Percentiles rank a stretch among this genome's conserved stretches.
Evolutionary conservation across 2,888 invertebrate species (phyloP).

Genomic region (Cetonia aurata): DNA sequence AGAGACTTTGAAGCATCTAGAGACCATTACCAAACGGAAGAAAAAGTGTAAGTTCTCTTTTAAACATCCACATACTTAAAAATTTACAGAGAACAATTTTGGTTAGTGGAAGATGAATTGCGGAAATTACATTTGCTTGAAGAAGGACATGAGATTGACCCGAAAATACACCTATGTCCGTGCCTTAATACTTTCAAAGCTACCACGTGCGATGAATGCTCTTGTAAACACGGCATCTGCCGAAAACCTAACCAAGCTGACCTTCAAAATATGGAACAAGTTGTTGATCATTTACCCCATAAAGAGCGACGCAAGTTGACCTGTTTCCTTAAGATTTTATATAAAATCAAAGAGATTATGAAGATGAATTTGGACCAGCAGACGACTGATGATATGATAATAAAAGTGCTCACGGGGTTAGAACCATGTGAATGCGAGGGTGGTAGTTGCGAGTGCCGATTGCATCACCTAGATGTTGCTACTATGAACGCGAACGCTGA

Average conservation of each 20-base stretch:
- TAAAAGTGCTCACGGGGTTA: slow-evolving; percentile 16
- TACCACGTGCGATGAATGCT: slow-evolving; percentile 1
- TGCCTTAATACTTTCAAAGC: slow-evolving; percentile 3
- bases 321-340: slow-evolving; percentile 21
- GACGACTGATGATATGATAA: slow-evolving; percentile 17
- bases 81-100: neutral
- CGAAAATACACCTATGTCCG: slow-evolving; percentile 15
- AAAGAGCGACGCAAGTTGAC: slow-evolving; percentile 2
- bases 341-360: slow-evolving; percentile 21
- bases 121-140: neutral
- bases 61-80: neutral
- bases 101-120: slow-evolving; percentile 17
- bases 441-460: slow-evolving; percentile 24
- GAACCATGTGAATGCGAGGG: slow-evolving; percentile 22
- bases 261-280: slow-evolving; percentile 8
- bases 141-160: neutral
- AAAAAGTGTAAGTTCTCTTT: neutral
- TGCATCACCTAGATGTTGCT: slow-evolving; percentile 24
- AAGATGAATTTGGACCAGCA: slow-evolving; percentile 5
- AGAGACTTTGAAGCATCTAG: slow-evolving; percentile 13
- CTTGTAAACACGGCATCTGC: slow-evolving; percentile 35
- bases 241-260: slow-evolving; percentile 2
- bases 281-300: slow-evolving; percentile 21
- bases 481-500: slow-evolving; percentile 7
- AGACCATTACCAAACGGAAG: neutral